phyloP scores from a whole-genome alignment of 2,888 invertebrate species.

The Falcaria lacertinaria region DNA sequence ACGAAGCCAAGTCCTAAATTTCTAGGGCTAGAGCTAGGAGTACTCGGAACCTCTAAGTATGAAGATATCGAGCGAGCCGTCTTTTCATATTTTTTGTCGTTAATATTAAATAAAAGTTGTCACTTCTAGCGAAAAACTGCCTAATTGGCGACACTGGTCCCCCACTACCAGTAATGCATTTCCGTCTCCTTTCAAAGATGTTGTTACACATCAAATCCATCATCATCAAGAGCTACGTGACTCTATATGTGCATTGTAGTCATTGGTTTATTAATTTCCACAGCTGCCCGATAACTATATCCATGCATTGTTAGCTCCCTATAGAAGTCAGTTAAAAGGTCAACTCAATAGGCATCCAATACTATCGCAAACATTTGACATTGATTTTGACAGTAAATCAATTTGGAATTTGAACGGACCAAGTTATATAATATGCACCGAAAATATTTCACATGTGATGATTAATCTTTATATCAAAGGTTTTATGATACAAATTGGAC shows the following conservation, averaged over 20 bases:
- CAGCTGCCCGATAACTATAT: constrained; percentile 38
- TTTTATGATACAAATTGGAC: constrained; percentile 28
- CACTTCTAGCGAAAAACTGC: no score
- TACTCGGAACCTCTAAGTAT: no score
- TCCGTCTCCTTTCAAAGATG: no score
- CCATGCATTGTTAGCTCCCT: constrained; percentile 40
- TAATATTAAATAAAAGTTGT: no score
- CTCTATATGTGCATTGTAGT: constrained; percentile 14
- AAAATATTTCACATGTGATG: background rate
- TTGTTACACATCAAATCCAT: no score
- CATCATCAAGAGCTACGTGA: no score
- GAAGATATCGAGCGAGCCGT: no score
- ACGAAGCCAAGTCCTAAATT: no score
- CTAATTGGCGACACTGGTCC: no score
- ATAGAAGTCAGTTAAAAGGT: constrained; percentile 46
- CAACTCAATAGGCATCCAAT: constrained; percentile 51
- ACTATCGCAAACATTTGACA: constrained; percentile 66
- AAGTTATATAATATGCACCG: constrained; percentile 10
- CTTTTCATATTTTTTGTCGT: no score
- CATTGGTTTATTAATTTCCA: constrained; percentile 26
- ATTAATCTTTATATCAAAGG: constrained; percentile 9
- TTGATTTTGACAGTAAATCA: constrained; percentile 71
- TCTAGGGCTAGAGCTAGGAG: no score
- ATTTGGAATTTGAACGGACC: constrained; percentile 49
- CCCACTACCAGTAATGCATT: no score